Conservation (phyloP, 2,113 vertebrate genomes). For the Circaetus cinerascens region DNA sequence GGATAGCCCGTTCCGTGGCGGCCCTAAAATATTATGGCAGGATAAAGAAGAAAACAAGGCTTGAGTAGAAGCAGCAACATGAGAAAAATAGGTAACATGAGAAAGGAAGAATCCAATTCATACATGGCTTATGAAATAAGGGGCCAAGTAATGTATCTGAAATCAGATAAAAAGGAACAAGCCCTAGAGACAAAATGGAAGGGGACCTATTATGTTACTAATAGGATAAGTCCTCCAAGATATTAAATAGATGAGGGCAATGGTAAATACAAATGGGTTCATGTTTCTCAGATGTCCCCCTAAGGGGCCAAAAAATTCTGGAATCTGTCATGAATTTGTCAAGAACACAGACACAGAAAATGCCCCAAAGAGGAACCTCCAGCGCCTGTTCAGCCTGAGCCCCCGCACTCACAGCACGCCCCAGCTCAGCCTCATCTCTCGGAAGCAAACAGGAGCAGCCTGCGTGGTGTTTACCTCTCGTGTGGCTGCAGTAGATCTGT, state of each 20-base stretch:
- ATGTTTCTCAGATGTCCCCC: neutral
- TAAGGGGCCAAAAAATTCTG: neutral
- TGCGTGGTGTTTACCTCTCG: neutral
- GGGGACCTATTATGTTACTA: neutral
- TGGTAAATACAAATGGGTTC: neutral
- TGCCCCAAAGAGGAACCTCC: neutral
- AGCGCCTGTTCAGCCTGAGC: neutral
- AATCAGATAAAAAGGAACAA: neutral
- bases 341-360: neutral
- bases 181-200: neutral
- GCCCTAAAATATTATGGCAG: neutral
- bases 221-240: neutral
- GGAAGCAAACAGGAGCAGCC: neutral
- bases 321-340: neutral
- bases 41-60: neutral
- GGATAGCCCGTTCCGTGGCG: neutral
- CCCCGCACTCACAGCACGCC: fast-evolving
- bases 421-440: neutral
- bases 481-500: neutral
- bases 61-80: neutral
- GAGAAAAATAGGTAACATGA: neutral
- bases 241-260: neutral
- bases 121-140: neutral
- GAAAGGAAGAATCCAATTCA: neutral
- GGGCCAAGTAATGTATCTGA: neutral